phyloP scores from a whole-genome alignment of 2,113 vertebrate species.

The Montifringilla adamsi region DNA sequence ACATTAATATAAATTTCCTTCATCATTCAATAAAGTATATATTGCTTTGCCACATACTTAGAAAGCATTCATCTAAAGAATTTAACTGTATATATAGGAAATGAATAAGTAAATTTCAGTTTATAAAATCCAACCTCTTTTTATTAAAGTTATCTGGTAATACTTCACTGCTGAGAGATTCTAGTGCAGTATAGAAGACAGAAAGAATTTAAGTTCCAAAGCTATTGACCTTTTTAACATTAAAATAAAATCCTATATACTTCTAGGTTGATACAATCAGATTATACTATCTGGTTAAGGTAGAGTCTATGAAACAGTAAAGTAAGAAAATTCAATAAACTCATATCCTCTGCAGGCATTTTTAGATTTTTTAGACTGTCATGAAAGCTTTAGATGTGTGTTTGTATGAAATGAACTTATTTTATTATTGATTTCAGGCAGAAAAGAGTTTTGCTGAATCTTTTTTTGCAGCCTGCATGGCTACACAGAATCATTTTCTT shows the following conservation, averaged over 20 bases:
- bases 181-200: constrained; percentile 58
- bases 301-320: constrained; percentile 72
- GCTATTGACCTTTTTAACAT: constrained; percentile 74
- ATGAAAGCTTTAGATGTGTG: constrained; percentile 63
- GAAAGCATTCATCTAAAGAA: constrained; percentile 65
- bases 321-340: constrained; percentile 73
- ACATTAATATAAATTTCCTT: constrained; percentile 67
- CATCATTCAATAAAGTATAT: constrained; percentile 70
- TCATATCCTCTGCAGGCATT: constrained; percentile 69
- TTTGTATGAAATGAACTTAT: constrained; percentile 72
- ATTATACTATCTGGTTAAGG: constrained; percentile 72
- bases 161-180: constrained; percentile 58
- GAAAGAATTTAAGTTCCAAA: constrained; percentile 73
- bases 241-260: constrained; percentile 79
- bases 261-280: constrained; percentile 73
- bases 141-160: constrained; percentile 74
- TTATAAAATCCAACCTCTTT: constrained; percentile 71
- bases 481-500: not conserved
- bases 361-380: constrained; percentile 71
- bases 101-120: constrained; percentile 74
- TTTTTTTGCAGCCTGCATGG: not conserved
- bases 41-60: constrained; percentile 69
- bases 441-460: constrained; percentile 16
- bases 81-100: constrained; percentile 64
- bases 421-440: constrained; percentile 67